phyloP scores from a whole-genome alignment of 2,888 invertebrate species.

The Teinopalpus imperialis region DNA sequence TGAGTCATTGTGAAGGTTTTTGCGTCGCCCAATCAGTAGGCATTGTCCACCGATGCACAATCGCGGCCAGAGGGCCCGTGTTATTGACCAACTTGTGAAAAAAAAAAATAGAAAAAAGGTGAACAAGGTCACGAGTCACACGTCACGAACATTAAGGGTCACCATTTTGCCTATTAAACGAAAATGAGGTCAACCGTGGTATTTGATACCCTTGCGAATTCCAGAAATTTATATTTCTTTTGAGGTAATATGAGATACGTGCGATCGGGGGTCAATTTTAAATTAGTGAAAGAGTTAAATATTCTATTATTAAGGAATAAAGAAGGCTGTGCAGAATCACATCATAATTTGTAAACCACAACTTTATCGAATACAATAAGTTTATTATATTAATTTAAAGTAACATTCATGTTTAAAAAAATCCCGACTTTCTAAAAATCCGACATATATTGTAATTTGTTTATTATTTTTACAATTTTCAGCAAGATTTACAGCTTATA shows the following conservation, averaged over 20 bases:
- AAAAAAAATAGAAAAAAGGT: conserved; percentile 45
- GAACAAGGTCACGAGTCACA: conserved; percentile 57
- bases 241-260: conserved; percentile 61
- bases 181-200: conserved; percentile 60
- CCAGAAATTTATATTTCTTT: conserved; percentile 57
- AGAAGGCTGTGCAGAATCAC: too few species aligned
- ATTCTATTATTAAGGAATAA: neutral
- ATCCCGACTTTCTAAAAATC: too few species aligned
- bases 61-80: conserved; percentile 53
- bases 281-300: neutral
- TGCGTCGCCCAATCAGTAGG: conserved; percentile 60
- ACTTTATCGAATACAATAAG: too few species aligned
- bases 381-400: too few species aligned
- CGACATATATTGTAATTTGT: too few species aligned
- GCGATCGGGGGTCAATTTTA: conserved; percentile 69
- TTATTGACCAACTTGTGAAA: conserved; percentile 56
- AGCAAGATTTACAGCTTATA: too few species aligned
- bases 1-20: conserved; percentile 38
- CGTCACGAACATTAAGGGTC: conserved; percentile 29
- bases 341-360: too few species aligned
- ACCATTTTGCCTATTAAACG: conserved; percentile 36
- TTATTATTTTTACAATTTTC: too few species aligned
- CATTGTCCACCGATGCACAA: conserved; percentile 60
- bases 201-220: conserved; percentile 49
- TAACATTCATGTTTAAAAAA: too few species aligned